These are phyloP conservation scores for Antennarius maculatus DNA, from an alignment of 2,797 vertebrate genomes.

Conservation along the genomic window DNA sequence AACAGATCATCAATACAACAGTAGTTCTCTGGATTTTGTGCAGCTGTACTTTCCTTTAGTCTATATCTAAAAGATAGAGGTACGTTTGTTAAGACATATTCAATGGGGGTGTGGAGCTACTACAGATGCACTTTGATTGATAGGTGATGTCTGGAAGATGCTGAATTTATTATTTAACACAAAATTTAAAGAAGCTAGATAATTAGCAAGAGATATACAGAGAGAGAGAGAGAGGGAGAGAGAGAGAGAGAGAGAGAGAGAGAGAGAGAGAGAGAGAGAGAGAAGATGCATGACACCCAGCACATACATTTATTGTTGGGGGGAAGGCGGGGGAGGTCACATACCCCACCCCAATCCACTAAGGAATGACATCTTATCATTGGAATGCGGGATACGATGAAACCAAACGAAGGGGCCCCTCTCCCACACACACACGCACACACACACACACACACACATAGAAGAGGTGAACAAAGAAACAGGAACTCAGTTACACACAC, in stretches of 20 bases:
- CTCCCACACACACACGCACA: conserved; percentile 26
- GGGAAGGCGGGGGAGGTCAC: neutral
- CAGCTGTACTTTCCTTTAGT: conserved; percentile 12
- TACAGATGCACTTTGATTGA: neutral
- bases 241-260: too few relatives aligned
- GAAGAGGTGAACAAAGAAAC: conserved; percentile 41
- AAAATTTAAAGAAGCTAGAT: neutral
- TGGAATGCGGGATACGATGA: conserved; percentile 72
- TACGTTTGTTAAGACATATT: too few relatives aligned
- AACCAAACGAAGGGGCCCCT: conserved; percentile 43
- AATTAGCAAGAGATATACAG: conserved; percentile 6
- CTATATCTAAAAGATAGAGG: too few relatives aligned
- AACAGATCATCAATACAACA: conserved; percentile 14
- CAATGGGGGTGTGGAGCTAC: neutral
- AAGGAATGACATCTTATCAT: conserved; percentile 67
- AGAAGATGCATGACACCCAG: neutral
- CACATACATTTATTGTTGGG: conserved; percentile 6
- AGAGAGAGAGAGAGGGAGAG: too few relatives aligned
- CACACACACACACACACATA: conserved; percentile 11
- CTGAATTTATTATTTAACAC: neutral
- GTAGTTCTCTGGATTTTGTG: neutral
- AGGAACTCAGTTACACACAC: conserved; percentile 20
- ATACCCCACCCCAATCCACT: conserved; percentile 21
- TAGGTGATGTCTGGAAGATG: neutral
- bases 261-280: neutral